Evolutionary conservation across 2,888 invertebrate genomes (phyloP).

Genomic region (Sminthurides aquaticus): DNA sequence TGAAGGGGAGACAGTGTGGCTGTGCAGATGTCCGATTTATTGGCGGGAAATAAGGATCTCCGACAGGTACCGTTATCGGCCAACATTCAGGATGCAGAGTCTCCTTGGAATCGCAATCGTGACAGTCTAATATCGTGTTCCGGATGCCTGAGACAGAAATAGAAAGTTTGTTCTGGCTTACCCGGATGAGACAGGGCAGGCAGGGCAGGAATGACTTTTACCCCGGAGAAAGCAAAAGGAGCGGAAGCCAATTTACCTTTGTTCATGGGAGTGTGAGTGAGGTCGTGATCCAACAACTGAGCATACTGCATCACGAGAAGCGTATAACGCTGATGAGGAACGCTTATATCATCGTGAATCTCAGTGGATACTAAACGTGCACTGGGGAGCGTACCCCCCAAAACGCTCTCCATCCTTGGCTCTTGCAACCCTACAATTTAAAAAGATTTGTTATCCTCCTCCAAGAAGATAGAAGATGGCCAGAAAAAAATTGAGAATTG

Average conservation of each 20-base stretch:
- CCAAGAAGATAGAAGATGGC: too few relatives aligned
- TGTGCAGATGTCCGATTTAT: conserved; percentile 47
- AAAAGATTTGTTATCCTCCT: too few relatives aligned
- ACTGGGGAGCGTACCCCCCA: conserved; percentile 47
- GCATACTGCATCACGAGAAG: conserved; percentile 55
- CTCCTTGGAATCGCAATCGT: conserved; percentile 50
- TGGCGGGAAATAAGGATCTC: conserved; percentile 52
- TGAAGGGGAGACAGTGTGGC: conserved; percentile 52
- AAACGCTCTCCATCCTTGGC: conserved; percentile 26
- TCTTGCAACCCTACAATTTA: not conserved
- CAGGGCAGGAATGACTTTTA: not conserved
- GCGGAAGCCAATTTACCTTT: conserved; percentile 44
- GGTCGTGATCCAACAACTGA: conserved; percentile 55
- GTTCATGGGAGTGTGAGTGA: conserved; percentile 53
- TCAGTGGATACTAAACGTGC: conserved; percentile 50
- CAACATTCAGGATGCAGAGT: conserved; percentile 53
- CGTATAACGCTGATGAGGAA: conserved; percentile 50
- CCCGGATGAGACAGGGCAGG: not conserved
- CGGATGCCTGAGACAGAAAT: conserved; percentile 45
- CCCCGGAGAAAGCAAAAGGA: not conserved
- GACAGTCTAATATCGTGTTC: conserved; percentile 49
- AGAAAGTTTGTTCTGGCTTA: not conserved
- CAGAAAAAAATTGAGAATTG: too few relatives aligned
- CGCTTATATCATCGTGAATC: conserved; percentile 50
- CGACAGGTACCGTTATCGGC: conserved; percentile 51